These are phyloP conservation scores for Clivina fossor DNA, from an alignment of 2,888 invertebrate species.

Conservation along the genomic window DNA sequence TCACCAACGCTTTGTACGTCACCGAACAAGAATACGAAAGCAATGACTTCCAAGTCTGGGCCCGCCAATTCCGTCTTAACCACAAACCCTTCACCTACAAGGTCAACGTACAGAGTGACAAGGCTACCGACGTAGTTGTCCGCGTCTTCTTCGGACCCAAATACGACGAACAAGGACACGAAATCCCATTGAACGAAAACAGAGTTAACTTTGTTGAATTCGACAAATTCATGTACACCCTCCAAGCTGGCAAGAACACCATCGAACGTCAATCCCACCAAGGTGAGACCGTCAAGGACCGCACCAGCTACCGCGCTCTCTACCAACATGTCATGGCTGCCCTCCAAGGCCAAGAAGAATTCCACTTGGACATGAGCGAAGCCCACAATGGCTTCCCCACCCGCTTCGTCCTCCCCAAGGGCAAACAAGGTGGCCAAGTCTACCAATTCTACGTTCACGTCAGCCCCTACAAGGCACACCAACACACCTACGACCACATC, in stretches of 20 bases:
- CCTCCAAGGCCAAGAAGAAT: conserved; percentile 56
- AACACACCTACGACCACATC: conserved; percentile 52
- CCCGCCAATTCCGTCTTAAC: conserved; percentile 70
- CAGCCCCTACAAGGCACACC: conserved; percentile 45
- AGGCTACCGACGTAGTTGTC: conserved; percentile 59
- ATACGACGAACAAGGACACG: conserved; percentile 60
- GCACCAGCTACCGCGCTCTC: conserved; percentile 64
- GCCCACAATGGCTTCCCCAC: conserved; percentile 70
- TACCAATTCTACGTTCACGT: conserved; percentile 58
- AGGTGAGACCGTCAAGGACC: conserved; percentile 64
- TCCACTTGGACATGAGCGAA: conserved; percentile 58
- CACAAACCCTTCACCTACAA: conserved; percentile 67
- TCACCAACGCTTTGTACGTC: conserved; percentile 58
- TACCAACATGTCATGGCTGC: conserved; percentile 64
- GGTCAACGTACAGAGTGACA: conserved; percentile 62
- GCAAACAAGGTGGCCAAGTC: conserved; percentile 63
- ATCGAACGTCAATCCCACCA: conserved; percentile 69
- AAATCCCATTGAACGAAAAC: conserved; percentile 57
- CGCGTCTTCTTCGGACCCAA: conserved; percentile 72
- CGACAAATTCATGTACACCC: conserved; percentile 61
- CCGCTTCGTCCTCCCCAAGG: conserved; percentile 71
- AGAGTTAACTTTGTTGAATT: conserved; percentile 63
- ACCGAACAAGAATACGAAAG: conserved; percentile 54
- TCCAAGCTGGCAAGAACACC: conserved; percentile 65
- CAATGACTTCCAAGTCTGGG: conserved; percentile 55